phyloP scores from a whole-genome alignment of 2,888 invertebrate species.

The Adelphocoris suturalis region DNA sequence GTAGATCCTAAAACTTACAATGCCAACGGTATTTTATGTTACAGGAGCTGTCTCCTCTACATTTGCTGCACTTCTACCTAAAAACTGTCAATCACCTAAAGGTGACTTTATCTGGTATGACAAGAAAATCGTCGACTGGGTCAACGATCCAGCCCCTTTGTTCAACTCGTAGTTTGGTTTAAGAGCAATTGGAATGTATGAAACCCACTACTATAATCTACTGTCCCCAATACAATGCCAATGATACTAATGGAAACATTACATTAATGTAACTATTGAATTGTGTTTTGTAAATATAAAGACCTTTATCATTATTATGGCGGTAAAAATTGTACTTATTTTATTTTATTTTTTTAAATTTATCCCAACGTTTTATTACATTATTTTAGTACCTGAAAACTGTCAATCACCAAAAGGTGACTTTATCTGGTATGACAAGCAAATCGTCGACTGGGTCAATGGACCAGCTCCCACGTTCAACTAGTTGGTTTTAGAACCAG shows the following conservation, averaged over 20 bases:
- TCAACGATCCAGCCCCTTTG: conserved; percentile 76
- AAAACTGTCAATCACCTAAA: conserved; percentile 80
- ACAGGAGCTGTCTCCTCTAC: conserved; percentile 81
- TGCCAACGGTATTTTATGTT: conserved; percentile 30
- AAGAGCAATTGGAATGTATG: no score
- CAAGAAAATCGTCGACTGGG: conserved; percentile 82
- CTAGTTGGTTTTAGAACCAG: not conserved
- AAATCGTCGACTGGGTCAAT: conserved; percentile 82
- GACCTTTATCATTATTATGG: no score
- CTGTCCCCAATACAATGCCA: no score
- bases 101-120: conserved; percentile 85
- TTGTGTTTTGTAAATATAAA: no score
- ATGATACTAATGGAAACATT: no score
- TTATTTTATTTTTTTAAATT: no score
- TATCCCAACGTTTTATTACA: no score
- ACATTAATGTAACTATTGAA: no score
- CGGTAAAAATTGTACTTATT: no score
- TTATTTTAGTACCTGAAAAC: conserved; percentile 80
- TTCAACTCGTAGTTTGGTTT: no score
- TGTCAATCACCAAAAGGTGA: conserved; percentile 80
- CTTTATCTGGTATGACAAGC: conserved; percentile 81
- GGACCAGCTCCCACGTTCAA: conserved; percentile 64
- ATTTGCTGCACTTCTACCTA: conserved; percentile 82
- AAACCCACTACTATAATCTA: no score
- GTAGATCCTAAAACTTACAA: no score